Conservation (phyloP, 2,797 vertebrate genomes). For the Austrolebias charrua region DNA sequence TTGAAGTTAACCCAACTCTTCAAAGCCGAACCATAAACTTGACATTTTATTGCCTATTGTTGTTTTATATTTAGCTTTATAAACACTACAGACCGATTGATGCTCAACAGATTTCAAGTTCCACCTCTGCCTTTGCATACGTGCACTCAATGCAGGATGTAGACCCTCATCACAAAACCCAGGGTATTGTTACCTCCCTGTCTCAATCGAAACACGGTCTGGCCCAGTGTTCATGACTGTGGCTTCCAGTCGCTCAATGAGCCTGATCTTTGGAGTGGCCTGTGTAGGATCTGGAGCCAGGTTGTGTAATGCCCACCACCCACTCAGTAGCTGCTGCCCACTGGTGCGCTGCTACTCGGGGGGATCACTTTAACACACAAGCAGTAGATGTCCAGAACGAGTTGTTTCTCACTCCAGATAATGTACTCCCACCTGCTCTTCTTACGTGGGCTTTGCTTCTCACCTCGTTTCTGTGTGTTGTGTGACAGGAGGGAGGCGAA, state of each 20-base stretch:
- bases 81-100: constrained; percentile 14
- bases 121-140: constrained; percentile 42
- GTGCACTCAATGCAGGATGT: constrained; percentile 23
- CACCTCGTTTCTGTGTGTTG: constrained; percentile 58
- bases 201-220: constrained; percentile 60
- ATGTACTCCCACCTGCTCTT: constrained; percentile 80
- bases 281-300: constrained; percentile 78
- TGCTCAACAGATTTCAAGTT: constrained; percentile 27
- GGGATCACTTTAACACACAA: constrained; percentile 71
- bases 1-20: no score
- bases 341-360: constrained; percentile 71
- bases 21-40: no score
- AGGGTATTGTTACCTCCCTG: constrained; percentile 34
- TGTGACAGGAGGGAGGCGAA: constrained; percentile 62
- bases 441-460: constrained; percentile 72
- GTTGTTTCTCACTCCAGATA: constrained; percentile 77
- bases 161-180: constrained; percentile 34
- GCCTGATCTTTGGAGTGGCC: constrained; percentile 65
- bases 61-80: no score
- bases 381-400: constrained; percentile 68
- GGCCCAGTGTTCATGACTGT: constrained; percentile 38
- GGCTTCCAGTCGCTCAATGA: constrained; percentile 58
- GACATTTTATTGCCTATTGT: no score
- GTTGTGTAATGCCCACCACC: constrained; percentile 79
- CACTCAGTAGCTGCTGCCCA: constrained; percentile 71